Percentiles rank a stretch among this genome's conserved stretches.
These are phyloP conservation scores for Micrastur ruficollis DNA, from an alignment of 2,797 vertebrate species.

Conservation along the genomic window DNA sequence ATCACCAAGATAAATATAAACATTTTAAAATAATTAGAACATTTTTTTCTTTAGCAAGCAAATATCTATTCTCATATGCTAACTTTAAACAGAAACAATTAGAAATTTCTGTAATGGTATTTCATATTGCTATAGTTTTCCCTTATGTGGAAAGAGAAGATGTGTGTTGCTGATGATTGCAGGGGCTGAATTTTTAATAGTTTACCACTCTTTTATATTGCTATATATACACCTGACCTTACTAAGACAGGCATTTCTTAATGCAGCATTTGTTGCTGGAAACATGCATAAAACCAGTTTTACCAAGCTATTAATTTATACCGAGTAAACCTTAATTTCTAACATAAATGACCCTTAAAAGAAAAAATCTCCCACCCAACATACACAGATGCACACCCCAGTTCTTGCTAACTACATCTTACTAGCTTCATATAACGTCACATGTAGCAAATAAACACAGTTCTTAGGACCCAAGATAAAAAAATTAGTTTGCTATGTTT, in stretches of 20 bases:
- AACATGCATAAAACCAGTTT: not conserved
- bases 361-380: rapidly evolving
- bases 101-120: not conserved
- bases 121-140: not conserved
- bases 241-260: not conserved
- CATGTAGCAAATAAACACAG: not conserved
- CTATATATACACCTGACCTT: not conserved
- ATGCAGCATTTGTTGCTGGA: not conserved
- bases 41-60: not conserved
- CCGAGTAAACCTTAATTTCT: not conserved
- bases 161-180: not conserved
- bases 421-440: not conserved
- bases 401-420: not conserved
- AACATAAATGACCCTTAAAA: not conserved
- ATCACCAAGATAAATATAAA: not conserved
- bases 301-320: not conserved
- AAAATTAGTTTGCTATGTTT: not conserved
- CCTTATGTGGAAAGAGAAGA: not conserved
- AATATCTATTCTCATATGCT: not conserved
- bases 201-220: not conserved
- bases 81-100: not conserved
- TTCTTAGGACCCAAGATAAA: not conserved
- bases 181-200: not conserved
- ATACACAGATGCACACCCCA: not conserved
- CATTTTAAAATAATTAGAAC: not conserved